Base-by-base conservation (phyloP, 2,888 invertebrate species). In the Lepetodrilus schrolli region DNA sequence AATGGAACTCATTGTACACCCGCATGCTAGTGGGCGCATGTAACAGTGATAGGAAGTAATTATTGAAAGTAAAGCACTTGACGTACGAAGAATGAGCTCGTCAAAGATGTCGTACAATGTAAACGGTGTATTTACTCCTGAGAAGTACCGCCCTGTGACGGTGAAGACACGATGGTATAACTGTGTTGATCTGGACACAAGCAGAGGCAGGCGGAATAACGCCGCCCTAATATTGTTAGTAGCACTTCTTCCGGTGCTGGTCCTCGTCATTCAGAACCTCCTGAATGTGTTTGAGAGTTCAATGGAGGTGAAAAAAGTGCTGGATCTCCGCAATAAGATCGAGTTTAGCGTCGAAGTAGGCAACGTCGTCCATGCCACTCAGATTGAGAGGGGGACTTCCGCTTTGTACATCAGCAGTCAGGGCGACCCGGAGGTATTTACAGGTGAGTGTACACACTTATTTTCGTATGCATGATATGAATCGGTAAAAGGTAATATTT, bases 331-430 rank as follows among this genome's bases (percentile, higher is more conserved):
- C 3, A 20, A 21, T 17, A 26, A 58, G 43, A 38, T 65, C 48
- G 8, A 37, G 17, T 77, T 81, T 70, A 86, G 85, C 43, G 72
- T 83, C 0, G 80, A 85, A 66, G 79, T 80, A 0, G 83, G 83
- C 5, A 70, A 69, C 20, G 77, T 85, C 4, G 74, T 86, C 0
- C 86, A 86, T 68, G 49, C 50, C n/a, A 68, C 79, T 4, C 86
- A 86, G 76, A 80, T 82, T 26, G 85, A 86, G 74, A 66, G 86
- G 34, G 86, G 85, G 4, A 82, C 81, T 0, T 80, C 84, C 0
- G 82, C 83, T 0, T 75, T 86, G 1, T 85, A 82, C 70, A 73
- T 86, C 13, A 80, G 84, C 23, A 80, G 83, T 13, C 58, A 74
- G 0, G 82, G 82, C 0, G 78, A 79, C 13, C 38, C 30, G 0